Evolutionary conservation across 1,140 invertebrate species (phyloP).

Genomic region (Heliconius himera): DNA sequence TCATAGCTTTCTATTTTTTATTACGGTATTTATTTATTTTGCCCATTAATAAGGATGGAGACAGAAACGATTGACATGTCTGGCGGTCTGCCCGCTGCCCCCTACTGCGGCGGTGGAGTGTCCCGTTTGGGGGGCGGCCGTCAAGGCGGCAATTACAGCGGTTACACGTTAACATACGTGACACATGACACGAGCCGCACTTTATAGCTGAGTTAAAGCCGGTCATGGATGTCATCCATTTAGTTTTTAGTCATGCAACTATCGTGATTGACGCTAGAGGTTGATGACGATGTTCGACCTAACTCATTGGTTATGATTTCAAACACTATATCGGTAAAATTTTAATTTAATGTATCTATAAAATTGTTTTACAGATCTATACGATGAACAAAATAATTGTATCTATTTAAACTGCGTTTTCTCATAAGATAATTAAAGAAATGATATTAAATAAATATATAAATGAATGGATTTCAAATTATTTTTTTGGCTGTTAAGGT

Average conservation of each 20-base stretch:
- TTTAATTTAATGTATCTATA: neutral
- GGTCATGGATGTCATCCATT: neutral
- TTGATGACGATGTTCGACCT: neutral
- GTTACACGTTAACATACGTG: conserved; percentile 20
- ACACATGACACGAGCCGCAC: conserved; percentile 12
- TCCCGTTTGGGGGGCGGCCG: neutral
- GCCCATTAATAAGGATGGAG: conserved; percentile 16
- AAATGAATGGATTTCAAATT: neutral
- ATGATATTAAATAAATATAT: neutral
- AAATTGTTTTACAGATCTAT: too few species aligned
- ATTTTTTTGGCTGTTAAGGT: neutral
- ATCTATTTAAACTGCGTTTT: neutral
- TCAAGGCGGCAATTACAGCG: conserved; percentile 31
- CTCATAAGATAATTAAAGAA: neutral
- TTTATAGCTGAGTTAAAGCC: neutral
- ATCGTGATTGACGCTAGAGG: neutral
- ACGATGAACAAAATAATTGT: neutral
- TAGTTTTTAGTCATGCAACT: neutral
- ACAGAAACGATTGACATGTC: conserved; percentile 13
- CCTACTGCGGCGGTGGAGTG: neutral
- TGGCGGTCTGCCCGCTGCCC: neutral
- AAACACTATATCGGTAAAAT: neutral
- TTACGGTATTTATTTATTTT: conserved; percentile 3
- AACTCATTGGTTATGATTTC: neutral
- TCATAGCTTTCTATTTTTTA: neutral